Evolutionary conservation across 2,888 invertebrate genomes (phyloP).

Genomic region (Caenorhabditis plicata): DNA sequence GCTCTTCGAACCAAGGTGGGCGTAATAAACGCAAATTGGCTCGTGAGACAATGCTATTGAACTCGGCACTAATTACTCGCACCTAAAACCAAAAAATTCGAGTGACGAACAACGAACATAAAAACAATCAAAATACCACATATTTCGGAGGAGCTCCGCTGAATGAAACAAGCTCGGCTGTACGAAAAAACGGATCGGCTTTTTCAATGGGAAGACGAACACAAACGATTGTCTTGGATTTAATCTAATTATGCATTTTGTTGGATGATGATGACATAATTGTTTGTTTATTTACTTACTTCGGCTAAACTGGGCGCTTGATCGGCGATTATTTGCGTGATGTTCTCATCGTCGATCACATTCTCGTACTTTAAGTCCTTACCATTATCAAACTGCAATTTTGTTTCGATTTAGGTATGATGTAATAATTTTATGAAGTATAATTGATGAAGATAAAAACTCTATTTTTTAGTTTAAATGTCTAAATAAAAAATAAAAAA

Average conservation of each 20-base stretch:
- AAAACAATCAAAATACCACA: slow-evolving; percentile 16
- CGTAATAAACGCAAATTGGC: slow-evolving; percentile 85
- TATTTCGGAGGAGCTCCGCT: slow-evolving; percentile 19
- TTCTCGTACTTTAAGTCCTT: slow-evolving; percentile 34
- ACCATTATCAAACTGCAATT: slow-evolving; percentile 42
- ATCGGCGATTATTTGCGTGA: slow-evolving; percentile 45
- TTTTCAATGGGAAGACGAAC: slow-evolving; percentile 31
- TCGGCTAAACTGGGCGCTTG: slow-evolving; percentile 40
- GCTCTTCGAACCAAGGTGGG: slow-evolving; percentile 95
- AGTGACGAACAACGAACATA: neutral
- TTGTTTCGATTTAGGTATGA: neutral
- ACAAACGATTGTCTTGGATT: slow-evolving; percentile 26
- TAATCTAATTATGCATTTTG: slow-evolving; percentile 11
- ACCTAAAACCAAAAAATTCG: slow-evolving; percentile 10
- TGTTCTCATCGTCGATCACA: slow-evolving; percentile 24
- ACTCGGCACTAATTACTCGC: slow-evolving; percentile 10
- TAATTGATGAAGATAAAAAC: too few species aligned
- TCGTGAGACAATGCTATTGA: slow-evolving; percentile 75
- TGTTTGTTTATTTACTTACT: slow-evolving; percentile 5
- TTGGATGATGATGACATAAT: neutral
- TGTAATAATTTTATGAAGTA: neutral
- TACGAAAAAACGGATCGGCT: slow-evolving; percentile 6
- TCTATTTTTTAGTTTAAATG: too few species aligned
- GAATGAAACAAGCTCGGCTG: slow-evolving; percentile 31
- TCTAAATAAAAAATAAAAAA: too few species aligned